Percentiles rank a stretch among this genome's conserved stretches.
Evolutionary conservation across 2,888 invertebrate genomes (phyloP).

Genomic region (Drosophila hamatofila): DNA sequence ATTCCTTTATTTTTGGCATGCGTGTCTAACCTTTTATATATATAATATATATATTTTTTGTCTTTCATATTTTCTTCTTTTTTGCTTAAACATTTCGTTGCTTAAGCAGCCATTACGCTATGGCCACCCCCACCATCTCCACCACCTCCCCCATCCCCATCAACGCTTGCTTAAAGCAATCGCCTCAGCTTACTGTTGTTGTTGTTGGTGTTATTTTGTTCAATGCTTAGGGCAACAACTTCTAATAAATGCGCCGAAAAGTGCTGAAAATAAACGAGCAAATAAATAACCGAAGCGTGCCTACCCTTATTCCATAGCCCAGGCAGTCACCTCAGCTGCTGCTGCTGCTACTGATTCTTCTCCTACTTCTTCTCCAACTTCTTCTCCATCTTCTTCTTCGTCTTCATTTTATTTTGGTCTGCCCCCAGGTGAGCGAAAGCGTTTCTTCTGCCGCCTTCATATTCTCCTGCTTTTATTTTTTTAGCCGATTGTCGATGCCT

Average conservation of each 20-base stretch:
- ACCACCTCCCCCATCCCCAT: too few relatives aligned
- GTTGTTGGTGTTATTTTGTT: conserved; percentile 20
- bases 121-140: neutral
- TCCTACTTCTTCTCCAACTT: conserved; percentile 1
- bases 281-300: conserved; percentile 65
- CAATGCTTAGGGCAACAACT: conserved; percentile 59
- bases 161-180: conserved; percentile 23
- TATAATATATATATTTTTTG: conserved; percentile 23
- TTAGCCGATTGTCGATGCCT: conserved; percentile 41
- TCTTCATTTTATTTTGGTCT: conserved; percentile 9
- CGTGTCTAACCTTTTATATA: conserved; percentile 30
- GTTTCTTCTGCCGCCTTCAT: conserved; percentile 3
- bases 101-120: conserved; percentile 30
- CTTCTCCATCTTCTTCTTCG: neutral
- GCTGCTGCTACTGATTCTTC: neutral
- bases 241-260: conserved; percentile 72
- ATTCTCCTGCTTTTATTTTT: conserved; percentile 15
- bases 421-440: conserved; percentile 40
- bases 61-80: conserved; percentile 38
- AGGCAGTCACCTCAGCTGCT: neutral
- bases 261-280: conserved; percentile 77
- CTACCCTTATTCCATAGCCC: conserved; percentile 9
- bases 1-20: conserved; percentile 23
- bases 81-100: conserved; percentile 34
- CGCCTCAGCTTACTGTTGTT: conserved; percentile 3